A percentile compares a stretch with the other conserved stretches of the same genome.
Conservation (phyloP, 2,113 vertebrate genomes). For the Geococcyx californianus region DNA sequence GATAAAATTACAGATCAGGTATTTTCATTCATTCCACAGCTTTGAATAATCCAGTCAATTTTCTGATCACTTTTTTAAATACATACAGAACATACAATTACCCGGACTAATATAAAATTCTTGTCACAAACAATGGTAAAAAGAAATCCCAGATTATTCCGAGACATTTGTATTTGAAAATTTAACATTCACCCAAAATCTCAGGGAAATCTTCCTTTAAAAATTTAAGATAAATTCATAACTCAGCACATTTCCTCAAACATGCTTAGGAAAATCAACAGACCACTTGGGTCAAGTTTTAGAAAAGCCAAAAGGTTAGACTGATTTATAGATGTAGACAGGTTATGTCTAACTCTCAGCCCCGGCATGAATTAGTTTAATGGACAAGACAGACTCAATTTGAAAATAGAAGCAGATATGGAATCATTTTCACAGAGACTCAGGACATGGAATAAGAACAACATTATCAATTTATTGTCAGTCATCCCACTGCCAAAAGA, state of each 20-base stretch:
- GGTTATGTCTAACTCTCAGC: not conserved
- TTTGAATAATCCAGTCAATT: not conserved
- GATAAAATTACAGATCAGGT: not conserved
- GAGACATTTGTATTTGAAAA: not conserved
- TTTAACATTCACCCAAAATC: not conserved
- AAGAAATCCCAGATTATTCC: not conserved
- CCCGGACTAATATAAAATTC: not conserved
- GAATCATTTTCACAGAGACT: not conserved
- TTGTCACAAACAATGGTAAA: not conserved
- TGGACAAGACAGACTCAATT: not conserved
- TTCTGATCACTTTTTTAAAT: not conserved
- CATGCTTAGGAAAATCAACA: not conserved
- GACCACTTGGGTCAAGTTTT: not conserved
- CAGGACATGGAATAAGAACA: fast-evolving
- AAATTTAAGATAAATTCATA: not conserved
- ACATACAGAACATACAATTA: not conserved
- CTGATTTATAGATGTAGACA: not conserved
- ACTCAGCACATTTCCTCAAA: not conserved
- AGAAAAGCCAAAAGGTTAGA: not conserved
- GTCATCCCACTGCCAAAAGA: not conserved
- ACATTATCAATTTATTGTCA: not conserved
- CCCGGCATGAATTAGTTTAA: not conserved
- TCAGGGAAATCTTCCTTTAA: not conserved
- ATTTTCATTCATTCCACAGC: not conserved
- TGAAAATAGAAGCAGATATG: not conserved